phyloP scores from a whole-genome alignment of 2,113 vertebrate species.

The Ornithorhynchus anatinus region DNA sequence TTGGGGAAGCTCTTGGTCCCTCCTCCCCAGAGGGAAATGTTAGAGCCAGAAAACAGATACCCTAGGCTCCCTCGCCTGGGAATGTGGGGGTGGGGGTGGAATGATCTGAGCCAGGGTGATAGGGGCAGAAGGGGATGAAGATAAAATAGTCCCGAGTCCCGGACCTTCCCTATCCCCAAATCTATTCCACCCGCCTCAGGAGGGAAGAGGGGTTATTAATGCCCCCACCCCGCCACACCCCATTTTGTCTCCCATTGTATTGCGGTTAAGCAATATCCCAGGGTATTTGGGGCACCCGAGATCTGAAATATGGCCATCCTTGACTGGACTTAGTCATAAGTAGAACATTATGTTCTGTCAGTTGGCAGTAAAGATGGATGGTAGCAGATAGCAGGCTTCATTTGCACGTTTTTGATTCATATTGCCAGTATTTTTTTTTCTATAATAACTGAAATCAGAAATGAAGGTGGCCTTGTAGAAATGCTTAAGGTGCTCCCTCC shows the following conservation, averaged over 20 bases:
- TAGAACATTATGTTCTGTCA: not conserved
- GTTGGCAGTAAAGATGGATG: not conserved
- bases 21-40: too few species aligned
- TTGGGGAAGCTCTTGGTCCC: too few species aligned
- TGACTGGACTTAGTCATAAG: not conserved
- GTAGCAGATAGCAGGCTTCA: not conserved
- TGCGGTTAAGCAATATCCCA: too few species aligned
- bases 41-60: too few species aligned
- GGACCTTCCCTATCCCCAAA: not conserved
- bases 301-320: not conserved
- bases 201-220: not conserved
- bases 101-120: too few species aligned
- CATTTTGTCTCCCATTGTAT: not conserved
- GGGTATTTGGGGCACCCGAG: not conserved
- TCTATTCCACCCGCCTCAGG: not conserved
- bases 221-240: not conserved
- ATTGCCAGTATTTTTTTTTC: too few species aligned
- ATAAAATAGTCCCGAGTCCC: not conserved
- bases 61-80: too few species aligned
- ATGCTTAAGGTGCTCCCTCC: too few species aligned
- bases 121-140: not conserved
- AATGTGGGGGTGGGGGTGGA: too few species aligned
- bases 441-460: too few species aligned
- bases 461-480: too few species aligned
- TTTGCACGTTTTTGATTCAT: too few species aligned